These are phyloP conservation scores for Pomatorhinus ruficollis DNA, from an alignment of 2,113 vertebrate genomes.

Conservation along the genomic window DNA sequence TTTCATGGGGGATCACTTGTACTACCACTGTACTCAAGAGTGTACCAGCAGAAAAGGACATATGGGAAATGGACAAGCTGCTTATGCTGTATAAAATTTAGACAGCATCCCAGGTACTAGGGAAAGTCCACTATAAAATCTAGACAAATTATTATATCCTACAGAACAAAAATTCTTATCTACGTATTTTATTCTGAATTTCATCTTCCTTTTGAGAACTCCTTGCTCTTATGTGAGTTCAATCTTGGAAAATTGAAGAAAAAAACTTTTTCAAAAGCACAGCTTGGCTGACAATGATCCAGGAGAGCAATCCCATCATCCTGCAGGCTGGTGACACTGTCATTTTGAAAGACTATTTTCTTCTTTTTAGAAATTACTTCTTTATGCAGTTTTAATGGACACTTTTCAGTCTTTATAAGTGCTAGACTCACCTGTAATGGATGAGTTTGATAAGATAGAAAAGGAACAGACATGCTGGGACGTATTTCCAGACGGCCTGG, in stretches of 20 bases:
- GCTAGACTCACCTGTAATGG: conserved; percentile 84
- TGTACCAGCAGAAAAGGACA: background rate
- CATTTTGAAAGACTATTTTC: background rate
- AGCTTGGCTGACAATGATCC: background rate
- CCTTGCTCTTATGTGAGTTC: background rate
- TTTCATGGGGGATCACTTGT: background rate
- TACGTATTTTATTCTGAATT: background rate
- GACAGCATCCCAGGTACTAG: background rate
- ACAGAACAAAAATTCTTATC: background rate
- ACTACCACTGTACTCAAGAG: background rate
- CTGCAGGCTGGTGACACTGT: background rate
- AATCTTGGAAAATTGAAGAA: background rate
- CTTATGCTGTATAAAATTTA: background rate
- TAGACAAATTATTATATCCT: background rate
- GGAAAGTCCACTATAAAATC: background rate
- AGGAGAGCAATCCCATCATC: background rate
- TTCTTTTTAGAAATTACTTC: background rate
- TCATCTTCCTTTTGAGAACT: background rate
- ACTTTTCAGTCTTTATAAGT: background rate
- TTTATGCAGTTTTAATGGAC: background rate
- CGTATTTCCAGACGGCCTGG: conserved; percentile 89
- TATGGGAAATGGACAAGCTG: background rate
- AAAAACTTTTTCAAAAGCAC: background rate
- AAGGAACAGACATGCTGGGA: conserved; percentile 95
- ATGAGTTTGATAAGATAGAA: conserved; percentile 94